Conservation (phyloP, 2,113 vertebrate genomes). For the Phaethon lepturus region DNA sequence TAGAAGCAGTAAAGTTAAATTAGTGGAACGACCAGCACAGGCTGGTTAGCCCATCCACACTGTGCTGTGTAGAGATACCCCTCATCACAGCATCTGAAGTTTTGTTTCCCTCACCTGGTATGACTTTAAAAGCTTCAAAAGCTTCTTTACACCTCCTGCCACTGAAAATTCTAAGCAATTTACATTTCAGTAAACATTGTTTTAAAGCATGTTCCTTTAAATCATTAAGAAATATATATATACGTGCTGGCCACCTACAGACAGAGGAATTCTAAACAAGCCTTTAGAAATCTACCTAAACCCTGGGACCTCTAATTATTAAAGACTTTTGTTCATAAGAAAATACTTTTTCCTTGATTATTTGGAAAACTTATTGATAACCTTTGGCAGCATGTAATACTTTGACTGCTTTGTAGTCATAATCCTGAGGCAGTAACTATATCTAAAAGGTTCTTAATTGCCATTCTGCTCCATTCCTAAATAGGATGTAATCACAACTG, state of each 20-base stretch:
- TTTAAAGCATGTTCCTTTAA: not conserved
- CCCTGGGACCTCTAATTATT: not conserved
- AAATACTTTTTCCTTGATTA: not conserved
- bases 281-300: not conserved
- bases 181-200: not conserved
- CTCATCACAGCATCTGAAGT: not conserved
- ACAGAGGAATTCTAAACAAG: not conserved
- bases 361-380: not conserved
- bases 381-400: not conserved
- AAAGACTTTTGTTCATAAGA: not conserved
- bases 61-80: not conserved
- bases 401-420: not conserved
- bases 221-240: not conserved
- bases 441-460: not conserved
- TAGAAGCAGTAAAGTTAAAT: not conserved
- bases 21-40: not conserved
- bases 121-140: not conserved
- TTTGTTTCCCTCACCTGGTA: not conserved
- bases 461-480: not conserved
- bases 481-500: not conserved
- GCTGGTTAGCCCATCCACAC: not conserved
- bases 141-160: not conserved
- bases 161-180: not conserved
- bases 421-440: not conserved
- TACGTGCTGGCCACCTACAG: not conserved